Evolutionary conservation across 2,797 vertebrate species (phyloP).

Genomic region (Gymnocypris eckloni): DNA sequence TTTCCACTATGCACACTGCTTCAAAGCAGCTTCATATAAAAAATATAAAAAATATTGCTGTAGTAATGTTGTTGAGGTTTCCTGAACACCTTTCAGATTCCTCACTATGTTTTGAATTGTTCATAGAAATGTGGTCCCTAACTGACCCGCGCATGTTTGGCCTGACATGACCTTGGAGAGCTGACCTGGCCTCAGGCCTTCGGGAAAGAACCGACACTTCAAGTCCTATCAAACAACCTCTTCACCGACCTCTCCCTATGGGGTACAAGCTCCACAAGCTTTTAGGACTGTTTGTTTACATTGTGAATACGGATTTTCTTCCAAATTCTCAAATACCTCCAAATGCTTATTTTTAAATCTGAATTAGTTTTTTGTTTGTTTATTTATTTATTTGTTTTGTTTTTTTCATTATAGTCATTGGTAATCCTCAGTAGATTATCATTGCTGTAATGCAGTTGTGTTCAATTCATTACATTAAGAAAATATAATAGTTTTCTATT

Average conservation of each 20-base stretch:
- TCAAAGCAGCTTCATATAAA: not conserved
- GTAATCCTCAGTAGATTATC: not conserved
- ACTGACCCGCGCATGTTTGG: not conserved
- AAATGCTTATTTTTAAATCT: not conserved
- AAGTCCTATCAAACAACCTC: not conserved
- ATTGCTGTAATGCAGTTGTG: not conserved
- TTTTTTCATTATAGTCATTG: not conserved
- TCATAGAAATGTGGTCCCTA: not conserved
- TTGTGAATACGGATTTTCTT: not conserved
- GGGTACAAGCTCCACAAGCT: not conserved
- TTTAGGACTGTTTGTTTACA: not conserved
- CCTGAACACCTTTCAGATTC: not conserved
- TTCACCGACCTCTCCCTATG: not conserved
- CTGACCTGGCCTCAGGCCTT: slow-evolving; percentile 11
- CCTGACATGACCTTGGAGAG: slow-evolving; percentile 2
- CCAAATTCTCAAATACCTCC: not conserved
- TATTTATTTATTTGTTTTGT: too few relatives aligned
- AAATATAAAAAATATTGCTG: not conserved
- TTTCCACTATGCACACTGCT: not conserved
- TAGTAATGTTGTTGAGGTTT: not conserved
- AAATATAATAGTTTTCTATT: not conserved
- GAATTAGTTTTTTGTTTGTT: not conserved
- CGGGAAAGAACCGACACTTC: not conserved
- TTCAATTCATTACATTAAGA: not conserved
- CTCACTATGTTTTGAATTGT: not conserved